Percentiles rank a stretch among this genome's conserved stretches.
Conservation (phyloP, 2,888 invertebrate species). For the Habroteleia sp. region DNA sequence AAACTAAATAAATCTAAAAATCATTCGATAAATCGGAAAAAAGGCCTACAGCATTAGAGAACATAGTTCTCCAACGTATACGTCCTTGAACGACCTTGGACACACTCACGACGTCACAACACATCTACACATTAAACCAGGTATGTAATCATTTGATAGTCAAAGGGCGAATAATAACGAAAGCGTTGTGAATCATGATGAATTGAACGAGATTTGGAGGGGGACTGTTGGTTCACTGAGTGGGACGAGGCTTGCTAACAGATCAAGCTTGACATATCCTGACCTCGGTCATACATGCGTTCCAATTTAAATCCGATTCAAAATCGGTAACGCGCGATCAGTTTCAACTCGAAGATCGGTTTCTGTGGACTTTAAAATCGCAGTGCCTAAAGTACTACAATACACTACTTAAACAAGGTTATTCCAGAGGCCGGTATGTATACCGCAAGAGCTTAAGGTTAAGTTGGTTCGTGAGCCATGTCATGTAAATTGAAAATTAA, state of each 20-base stretch:
- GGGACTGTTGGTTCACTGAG: neutral
- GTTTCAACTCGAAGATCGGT: slow-evolving; percentile 20
- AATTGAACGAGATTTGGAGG: slow-evolving; percentile 15
- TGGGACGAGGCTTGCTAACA: slow-evolving; percentile 22
- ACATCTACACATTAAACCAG: slow-evolving; percentile 21
- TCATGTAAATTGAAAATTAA: no score
- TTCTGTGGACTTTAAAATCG: neutral
- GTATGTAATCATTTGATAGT: slow-evolving; percentile 40
- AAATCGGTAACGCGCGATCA: slow-evolving; percentile 15
- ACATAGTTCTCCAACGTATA: slow-evolving; percentile 18
- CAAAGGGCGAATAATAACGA: slow-evolving; percentile 27
- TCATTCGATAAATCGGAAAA: neutral
- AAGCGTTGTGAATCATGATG: slow-evolving; percentile 24
- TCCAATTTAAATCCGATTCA: slow-evolving; percentile 45
- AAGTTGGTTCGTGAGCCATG: neutral
- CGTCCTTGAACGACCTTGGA: slow-evolving; percentile 48
- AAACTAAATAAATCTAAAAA: neutral
- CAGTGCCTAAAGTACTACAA: neutral
- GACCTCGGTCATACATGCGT: slow-evolving; percentile 59
- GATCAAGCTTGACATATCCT: slow-evolving; percentile 52
- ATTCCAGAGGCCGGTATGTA: no score
- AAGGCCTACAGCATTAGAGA: neutral
- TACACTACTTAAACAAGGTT: no score
- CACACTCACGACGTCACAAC: slow-evolving; percentile 10
- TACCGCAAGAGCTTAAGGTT: slow-evolving; percentile 1